Base-by-base conservation (phyloP, 2,113 vertebrate species). In the Sinocyclocheilus maitianheensis region DNA sequence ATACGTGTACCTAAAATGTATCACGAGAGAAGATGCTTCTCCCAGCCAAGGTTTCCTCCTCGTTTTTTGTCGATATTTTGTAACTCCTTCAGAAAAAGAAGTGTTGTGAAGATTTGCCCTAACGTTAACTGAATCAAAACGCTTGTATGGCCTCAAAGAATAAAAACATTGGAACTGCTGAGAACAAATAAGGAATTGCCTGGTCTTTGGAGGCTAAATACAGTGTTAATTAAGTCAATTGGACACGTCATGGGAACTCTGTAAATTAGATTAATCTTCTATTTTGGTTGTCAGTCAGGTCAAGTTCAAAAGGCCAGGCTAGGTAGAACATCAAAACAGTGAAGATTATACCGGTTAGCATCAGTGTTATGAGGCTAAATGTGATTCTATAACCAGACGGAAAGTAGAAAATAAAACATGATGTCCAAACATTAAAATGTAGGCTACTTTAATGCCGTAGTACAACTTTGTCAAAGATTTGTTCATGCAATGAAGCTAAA, bases 211-310 rank as follows among this genome's bases (percentile, higher is more conserved):
- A 77, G 46, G 48, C 26, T 77, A 77, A 77, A 77, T 34, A 20
- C 26, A 34, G 76, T 11, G 9, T 51, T 77, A 55, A 77, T 30
- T 55, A 1, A n/a, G 71, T 46, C n/a, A 16, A 55, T 53, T 55
- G 51, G 51, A 24, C 16, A 20, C 26, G 26, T 77, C 76, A 55
- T 34, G 76, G 51, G 26, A 55, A 34, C 51, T 22, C 26, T 10
- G 51, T 34, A 34, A 55, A 77, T 55, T 82, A 71, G 62, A 51
- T 48, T 69, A 53, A 82, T 81, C 37, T 63, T 30, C 24, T 81
- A 12, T 69, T 81, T 43, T 26, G 62, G n/a, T 67, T 67, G 62
- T 46, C 26, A n/a, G 62, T 26, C 16, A 34, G 46, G 46, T 69
- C 26, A 30, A 55, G 80, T 55, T 34, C 24, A 71, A 30, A 51